Percentiles rank a stretch among this genome's conserved stretches.
Evolutionary conservation across 2,797 vertebrate genomes (phyloP).

Genomic region (Halcyon smyrnensis): DNA sequence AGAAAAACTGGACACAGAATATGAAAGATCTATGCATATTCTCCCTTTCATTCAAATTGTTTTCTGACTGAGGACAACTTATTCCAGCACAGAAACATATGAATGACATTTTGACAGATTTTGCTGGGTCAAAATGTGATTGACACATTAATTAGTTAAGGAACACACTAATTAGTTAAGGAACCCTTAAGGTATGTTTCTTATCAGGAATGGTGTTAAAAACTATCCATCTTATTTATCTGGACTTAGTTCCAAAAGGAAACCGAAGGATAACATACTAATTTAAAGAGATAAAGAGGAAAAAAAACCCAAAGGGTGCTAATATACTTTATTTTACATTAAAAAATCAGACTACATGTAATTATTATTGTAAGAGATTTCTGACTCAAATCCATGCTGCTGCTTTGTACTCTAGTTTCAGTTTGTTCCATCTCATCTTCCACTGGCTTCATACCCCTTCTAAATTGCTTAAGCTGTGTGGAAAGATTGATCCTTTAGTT

Average conservation of each 20-base stretch:
- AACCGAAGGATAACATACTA: not conserved
- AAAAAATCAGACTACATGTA: not conserved
- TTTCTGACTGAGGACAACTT: not conserved
- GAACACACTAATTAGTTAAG: not conserved
- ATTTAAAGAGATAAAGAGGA: not conserved
- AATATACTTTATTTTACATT: not conserved
- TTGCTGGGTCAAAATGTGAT: not conserved
- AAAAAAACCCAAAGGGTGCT: fast-evolving
- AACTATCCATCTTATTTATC: not conserved
- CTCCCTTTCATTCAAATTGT: not conserved
- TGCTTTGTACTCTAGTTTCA: not conserved
- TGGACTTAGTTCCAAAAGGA: not conserved
- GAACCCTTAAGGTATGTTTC: not conserved
- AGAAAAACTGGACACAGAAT: not conserved
- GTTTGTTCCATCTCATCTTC: not conserved
- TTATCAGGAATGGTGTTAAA: not conserved
- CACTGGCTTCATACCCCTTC: not conserved
- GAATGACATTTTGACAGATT: not conserved
- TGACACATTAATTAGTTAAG: fast-evolving
- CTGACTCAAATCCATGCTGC: not conserved
- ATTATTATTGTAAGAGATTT: not conserved
- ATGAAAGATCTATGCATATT: not conserved
- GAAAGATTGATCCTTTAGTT: not conserved
- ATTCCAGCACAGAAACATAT: not conserved
- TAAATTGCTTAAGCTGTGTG: not conserved